Percentiles rank a stretch among this genome's conserved stretches.
phyloP scores from a whole-genome alignment of 2,888 invertebrate species.

The Tenthredo distinguenda region DNA sequence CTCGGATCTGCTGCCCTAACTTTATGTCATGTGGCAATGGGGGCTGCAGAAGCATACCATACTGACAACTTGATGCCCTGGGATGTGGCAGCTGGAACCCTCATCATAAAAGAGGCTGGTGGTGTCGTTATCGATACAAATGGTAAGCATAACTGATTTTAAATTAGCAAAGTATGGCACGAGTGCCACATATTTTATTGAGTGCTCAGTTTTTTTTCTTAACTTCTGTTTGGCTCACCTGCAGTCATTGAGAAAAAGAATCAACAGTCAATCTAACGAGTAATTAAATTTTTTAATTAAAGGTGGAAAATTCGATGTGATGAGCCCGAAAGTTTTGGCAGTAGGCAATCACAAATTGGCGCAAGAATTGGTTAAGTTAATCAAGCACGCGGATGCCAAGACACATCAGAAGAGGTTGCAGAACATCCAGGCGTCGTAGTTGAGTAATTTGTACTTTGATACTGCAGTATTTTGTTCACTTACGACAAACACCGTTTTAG shows the following conservation, averaged over 20 bases:
- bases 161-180: not conserved
- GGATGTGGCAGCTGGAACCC: constrained; percentile 89
- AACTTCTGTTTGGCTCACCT: not conserved
- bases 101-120: constrained; percentile 89
- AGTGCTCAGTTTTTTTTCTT: not conserved
- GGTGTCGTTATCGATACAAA: constrained; percentile 85
- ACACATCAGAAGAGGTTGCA: constrained; percentile 63
- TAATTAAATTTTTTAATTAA: constrained; percentile 41
- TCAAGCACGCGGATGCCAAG: constrained; percentile 79
- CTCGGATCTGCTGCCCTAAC: constrained; percentile 88
- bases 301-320: constrained; percentile 80
- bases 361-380: constrained; percentile 78
- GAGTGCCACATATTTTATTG: constrained; percentile 4
- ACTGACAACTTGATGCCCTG: constrained; percentile 89
- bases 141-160: constrained; percentile 74
- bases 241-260: not conserved
- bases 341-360: constrained; percentile 79
- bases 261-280: not conserved
- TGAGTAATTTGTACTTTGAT: constrained; percentile 1
- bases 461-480: not conserved
- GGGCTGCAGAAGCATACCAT: constrained; percentile 85
- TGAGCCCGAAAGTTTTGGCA: constrained; percentile 81
- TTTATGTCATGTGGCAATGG: constrained; percentile 87
- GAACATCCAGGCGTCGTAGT: constrained; percentile 29
- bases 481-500: not conserved